Evolutionary conservation across 1,140 invertebrate species (phyloP).

Genomic region (Brachionus paranguensis): DNA sequence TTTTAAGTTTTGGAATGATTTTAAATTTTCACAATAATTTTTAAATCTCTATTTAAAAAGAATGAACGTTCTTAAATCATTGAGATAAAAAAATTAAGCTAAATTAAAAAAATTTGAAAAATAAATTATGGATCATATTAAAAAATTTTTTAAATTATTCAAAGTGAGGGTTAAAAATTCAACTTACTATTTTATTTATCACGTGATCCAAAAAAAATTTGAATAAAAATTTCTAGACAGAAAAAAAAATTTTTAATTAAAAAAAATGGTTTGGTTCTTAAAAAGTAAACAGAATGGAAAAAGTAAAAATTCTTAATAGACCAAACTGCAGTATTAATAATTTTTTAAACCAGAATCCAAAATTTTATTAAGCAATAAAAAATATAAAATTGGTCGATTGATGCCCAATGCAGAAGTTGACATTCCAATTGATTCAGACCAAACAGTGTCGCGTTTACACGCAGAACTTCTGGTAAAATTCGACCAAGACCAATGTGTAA

Average conservation of each 20-base stretch:
- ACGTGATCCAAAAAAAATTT: too few species aligned
- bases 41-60: too few species aligned
- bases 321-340: too few species aligned
- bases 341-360: background rate
- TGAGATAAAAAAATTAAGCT: too few species aligned
- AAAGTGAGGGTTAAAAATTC: too few species aligned
- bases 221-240: background rate
- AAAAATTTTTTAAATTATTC: too few species aligned
- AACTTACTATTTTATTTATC: too few species aligned
- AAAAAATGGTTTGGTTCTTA: constrained; percentile 23
- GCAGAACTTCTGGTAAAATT: constrained; percentile 25
- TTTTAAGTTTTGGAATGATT: too few species aligned
- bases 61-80: too few species aligned
- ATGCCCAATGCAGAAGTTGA: background rate
- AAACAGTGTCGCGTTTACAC: constrained; percentile 22
- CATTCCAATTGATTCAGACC: constrained; percentile 20
- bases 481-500: constrained; percentile 9
- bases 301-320: background rate
- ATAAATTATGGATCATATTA: too few species aligned
- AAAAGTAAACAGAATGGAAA: background rate
- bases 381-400: constrained; percentile 19
- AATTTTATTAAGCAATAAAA: background rate
- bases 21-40: too few species aligned
- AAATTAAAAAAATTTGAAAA: too few species aligned
- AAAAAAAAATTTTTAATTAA: background rate